phyloP scores from a whole-genome alignment of 2,888 invertebrate genomes.

The Calephelis perditalis region DNA sequence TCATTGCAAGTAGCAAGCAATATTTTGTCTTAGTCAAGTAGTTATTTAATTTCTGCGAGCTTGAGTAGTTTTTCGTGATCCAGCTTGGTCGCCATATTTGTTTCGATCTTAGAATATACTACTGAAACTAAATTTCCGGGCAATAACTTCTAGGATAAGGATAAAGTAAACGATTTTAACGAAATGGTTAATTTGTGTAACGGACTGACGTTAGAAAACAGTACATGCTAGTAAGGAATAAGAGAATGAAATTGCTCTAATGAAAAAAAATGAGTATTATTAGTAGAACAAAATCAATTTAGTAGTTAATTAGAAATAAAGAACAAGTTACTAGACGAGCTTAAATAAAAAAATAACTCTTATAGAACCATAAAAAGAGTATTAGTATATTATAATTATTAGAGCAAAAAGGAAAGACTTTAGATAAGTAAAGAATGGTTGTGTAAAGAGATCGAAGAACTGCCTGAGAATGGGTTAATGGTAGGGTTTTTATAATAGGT shows the following conservation, averaged over 20 bases:
- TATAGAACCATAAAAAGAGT: too few species aligned
- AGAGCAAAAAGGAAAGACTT: neutral
- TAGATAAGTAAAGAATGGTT: neutral
- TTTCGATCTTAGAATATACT: slow-evolving; percentile 4
- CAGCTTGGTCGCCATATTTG: neutral
- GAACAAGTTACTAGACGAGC: neutral
- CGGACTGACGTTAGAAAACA: too few species aligned
- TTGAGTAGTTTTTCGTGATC: neutral
- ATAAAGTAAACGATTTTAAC: too few species aligned
- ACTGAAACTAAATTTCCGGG: neutral
- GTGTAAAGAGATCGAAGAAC: neutral
- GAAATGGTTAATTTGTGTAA: too few species aligned
- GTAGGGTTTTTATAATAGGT: too few species aligned
- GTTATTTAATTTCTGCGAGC: neutral
- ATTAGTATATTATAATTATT: too few species aligned
- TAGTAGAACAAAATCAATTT: neutral
- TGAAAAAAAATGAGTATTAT: neutral
- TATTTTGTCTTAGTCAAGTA: slow-evolving; percentile 3
- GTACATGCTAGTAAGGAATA: too few species aligned
- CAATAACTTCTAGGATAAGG: too few species aligned
- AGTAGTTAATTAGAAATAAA: neutral
- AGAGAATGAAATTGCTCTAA: neutral
- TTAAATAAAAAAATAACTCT: neutral
- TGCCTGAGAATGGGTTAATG: too few species aligned
- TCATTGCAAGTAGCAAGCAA: neutral